Evolutionary conservation across 2,113 vertebrate species (phyloP), one percentile per base, ranked within the genome.

Genomic region (Ophiodon elongatus): DNA sequence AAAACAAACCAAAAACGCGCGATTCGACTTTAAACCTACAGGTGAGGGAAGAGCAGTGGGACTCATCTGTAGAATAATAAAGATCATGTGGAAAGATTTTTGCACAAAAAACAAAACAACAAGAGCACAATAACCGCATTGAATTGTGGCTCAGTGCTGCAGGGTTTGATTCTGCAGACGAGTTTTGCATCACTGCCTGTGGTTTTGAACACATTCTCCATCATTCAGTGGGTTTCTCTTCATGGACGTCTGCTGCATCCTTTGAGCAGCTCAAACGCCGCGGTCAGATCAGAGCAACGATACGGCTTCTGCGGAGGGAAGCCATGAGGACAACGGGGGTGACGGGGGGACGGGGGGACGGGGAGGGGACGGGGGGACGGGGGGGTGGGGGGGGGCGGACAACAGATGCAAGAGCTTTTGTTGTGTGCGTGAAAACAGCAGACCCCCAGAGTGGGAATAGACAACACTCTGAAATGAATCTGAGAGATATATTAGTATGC

Each of bases 101-200:
- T 23, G 66, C 66, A 21, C 25, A 31, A 43, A 56, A 43, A 60
- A 60, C n/a, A 19, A 60, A 19, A 39, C n/a, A 63, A 37, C 62
- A 47, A 47, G 33, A 43, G 5, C 4, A 41, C 1, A 50, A 8
- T 37, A 37, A 3, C n/a, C 4, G 59, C 45, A 4, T 3, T 62
- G 29, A 8, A 10, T 35, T 37, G 37, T 25, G 47, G 1, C 21
- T 29, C 62, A 7, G 2, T 17, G 85, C 54, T 80, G 77, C 84
- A 47, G 39, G 47, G 43, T 76, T 43, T 27, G 29, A 73, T 2
- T 19, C 15, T 45, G 62, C 41, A 71, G 10, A 56, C 41, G 0
- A 41, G 63, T 23, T 50, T 50, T 60, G 62, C 35, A 4, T 45
- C 27, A 10, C 41, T 75, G 54, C 31, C 3, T 43, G 6, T 41